These are phyloP conservation scores for Regulus satrapa DNA, from an alignment of 2,113 vertebrate species.

Conservation along the genomic window DNA sequence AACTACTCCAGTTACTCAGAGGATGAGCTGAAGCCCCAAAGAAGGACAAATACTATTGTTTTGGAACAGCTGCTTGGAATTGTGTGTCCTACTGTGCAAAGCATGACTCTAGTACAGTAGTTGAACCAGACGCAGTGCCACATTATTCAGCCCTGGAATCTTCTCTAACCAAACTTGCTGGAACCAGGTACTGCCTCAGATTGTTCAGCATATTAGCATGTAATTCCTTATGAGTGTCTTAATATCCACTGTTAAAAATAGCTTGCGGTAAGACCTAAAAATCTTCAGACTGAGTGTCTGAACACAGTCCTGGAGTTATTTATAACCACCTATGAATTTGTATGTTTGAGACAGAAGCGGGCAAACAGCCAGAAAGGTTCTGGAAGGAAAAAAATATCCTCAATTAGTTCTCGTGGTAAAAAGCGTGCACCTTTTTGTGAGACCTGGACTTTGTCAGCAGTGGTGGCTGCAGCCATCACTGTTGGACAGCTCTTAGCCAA, in stretches of 20 bases:
- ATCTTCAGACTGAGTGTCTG: not conserved
- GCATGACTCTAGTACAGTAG: not conserved
- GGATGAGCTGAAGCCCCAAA: not conserved
- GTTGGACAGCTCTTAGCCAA: not conserved
- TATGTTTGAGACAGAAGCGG: not conserved
- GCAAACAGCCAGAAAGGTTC: not conserved
- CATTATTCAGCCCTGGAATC: not conserved
- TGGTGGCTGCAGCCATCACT: not conserved
- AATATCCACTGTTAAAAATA: not conserved
- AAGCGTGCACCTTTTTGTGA: not conserved
- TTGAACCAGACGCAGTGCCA: not conserved
- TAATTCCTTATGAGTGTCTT: not conserved
- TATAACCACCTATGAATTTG: not conserved
- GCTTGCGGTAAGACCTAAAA: not conserved
- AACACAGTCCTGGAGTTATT: not conserved
- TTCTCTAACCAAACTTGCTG: not conserved
- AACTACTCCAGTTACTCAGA: not conserved
- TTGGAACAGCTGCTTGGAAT: not conserved
- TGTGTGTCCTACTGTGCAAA: not conserved
- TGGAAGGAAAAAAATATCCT: not conserved
- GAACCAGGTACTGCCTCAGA: not conserved
- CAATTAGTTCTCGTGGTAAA: not conserved
- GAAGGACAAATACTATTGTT: not conserved
- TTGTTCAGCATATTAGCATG: not conserved
- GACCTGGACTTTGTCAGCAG: not conserved